Evolutionary conservation across 1,140 invertebrate genomes (phyloP).

Genomic region (Drosophila asahinai): DNA sequence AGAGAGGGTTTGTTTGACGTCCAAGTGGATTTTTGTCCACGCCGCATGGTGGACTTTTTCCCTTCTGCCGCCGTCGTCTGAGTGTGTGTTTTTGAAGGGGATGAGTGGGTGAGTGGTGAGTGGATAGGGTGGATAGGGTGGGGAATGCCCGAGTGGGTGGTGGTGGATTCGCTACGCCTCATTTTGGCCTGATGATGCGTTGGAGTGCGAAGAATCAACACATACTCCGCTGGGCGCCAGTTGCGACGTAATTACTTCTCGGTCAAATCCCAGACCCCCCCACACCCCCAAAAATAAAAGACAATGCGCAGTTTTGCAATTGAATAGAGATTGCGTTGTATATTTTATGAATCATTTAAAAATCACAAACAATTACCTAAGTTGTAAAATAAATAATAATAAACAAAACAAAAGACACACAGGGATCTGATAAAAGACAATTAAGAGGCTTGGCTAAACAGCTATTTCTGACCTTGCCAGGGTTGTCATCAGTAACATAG

Average conservation of each 20-base stretch:
- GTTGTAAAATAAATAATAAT: too few relatives aligned
- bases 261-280: constrained; percentile 5
- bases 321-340: not conserved
- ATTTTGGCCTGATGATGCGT: constrained; percentile 31
- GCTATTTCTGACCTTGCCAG: too few relatives aligned
- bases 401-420: too few relatives aligned
- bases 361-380: too few relatives aligned
- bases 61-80: not conserved
- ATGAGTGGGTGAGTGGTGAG: not conserved
- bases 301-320: not conserved
- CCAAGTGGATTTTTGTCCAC: constrained; percentile 31
- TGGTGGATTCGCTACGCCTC: constrained; percentile 10
- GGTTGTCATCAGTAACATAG: too few relatives aligned
- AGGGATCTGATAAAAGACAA: too few relatives aligned
- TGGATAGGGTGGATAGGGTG: not conserved
- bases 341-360: too few relatives aligned
- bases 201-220: constrained; percentile 48
- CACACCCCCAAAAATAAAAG: not conserved
- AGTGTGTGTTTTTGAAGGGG: not conserved
- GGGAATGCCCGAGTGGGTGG: constrained; percentile 10
- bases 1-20: constrained; percentile 37
- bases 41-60: constrained; percentile 11
- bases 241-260: constrained; percentile 25
- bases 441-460: too few relatives aligned
- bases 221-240: constrained; percentile 23